Percentiles rank a stretch among this genome's conserved stretches.
Evolutionary conservation across 53 echinoderm and acorn worm species (phyloP).

Genomic region (Pentamera pediparva): DNA sequence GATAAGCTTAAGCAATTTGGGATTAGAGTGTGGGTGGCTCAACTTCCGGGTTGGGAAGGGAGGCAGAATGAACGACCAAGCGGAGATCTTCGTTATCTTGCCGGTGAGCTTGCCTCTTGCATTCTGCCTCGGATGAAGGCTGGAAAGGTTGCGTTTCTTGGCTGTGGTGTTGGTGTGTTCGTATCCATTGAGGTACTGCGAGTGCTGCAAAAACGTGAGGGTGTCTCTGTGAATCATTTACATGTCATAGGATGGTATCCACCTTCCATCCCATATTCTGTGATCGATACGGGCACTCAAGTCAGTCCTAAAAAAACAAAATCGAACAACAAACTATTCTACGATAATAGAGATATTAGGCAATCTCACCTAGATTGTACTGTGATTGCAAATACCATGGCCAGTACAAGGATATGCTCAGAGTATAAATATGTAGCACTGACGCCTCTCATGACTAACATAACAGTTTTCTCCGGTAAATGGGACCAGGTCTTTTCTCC

Average conservation of each 20-base stretch:
- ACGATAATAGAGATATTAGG: slow-evolving; percentile 37
- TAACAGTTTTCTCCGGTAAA: slow-evolving; percentile 53
- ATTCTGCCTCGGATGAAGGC: neutral
- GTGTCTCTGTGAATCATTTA: slow-evolving; percentile 29
- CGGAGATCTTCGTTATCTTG: slow-evolving; percentile 10
- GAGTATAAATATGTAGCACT: neutral
- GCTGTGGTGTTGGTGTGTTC: slow-evolving; percentile 52
- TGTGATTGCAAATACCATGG: slow-evolving; percentile 40
- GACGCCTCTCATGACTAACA: slow-evolving; percentile 27
- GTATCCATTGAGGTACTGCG: slow-evolving; percentile 55
- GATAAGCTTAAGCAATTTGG: slow-evolving; percentile 21
- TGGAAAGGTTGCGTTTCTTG: slow-evolving; percentile 45
- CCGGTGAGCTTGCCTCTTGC: slow-evolving; percentile 1
- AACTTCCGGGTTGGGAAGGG: slow-evolving; percentile 73
- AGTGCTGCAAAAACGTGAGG: slow-evolving; percentile 9
- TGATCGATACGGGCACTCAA: no score
- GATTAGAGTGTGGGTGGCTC: slow-evolving; percentile 46
- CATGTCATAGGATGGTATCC: slow-evolving; percentile 57
- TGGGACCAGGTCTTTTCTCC: slow-evolving; percentile 39
- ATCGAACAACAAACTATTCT: no score
- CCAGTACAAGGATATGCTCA: slow-evolving; percentile 32
- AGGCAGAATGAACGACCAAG: slow-evolving; percentile 44
- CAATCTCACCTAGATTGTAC: slow-evolving; percentile 30
- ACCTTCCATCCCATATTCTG: slow-evolving; percentile 49
- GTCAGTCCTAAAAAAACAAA: no score